Conservation (phyloP, 2,113 vertebrate species). For the Neolamprologus modestus region DNA sequence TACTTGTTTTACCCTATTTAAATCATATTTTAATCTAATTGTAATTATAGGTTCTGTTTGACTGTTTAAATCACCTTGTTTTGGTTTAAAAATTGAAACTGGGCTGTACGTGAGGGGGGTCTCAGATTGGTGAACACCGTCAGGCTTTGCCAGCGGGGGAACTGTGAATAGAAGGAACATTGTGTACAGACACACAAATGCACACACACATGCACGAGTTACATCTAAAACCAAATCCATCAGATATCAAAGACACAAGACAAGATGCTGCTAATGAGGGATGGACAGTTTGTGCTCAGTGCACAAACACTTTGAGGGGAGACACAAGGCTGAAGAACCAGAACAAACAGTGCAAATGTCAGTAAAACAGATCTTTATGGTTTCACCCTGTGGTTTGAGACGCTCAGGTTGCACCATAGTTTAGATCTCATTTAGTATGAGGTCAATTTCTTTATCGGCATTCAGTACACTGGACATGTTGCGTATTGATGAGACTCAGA, state of each 20-base stretch:
- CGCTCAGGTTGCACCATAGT: not conserved
- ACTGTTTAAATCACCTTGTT: not conserved
- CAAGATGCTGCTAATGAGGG: not conserved
- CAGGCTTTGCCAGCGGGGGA: conserved; percentile 61
- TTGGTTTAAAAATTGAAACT: conserved; percentile 6
- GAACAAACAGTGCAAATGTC: not conserved
- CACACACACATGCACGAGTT: not conserved
- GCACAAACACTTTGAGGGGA: not conserved
- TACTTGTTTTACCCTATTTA: not conserved
- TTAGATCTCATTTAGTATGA: not conserved
- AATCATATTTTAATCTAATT: not conserved
- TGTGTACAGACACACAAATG: conserved; percentile 64
- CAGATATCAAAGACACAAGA: conserved; percentile 2
- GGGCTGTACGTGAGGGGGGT: conserved; percentile 34
- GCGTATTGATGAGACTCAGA: not conserved
- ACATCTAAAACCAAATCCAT: conserved; percentile 27
- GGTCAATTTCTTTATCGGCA: not conserved
- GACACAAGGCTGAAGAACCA: not conserved
- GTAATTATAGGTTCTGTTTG: not conserved
- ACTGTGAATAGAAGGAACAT: conserved; percentile 75
- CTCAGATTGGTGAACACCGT: conserved; percentile 57
- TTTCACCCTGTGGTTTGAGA: not conserved
- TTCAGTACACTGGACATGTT: not conserved
- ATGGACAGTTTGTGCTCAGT: conserved; percentile 17
- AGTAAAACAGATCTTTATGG: not conserved